phyloP scores from a whole-genome alignment of 2,113 vertebrate genomes.

The Zeus faber region DNA sequence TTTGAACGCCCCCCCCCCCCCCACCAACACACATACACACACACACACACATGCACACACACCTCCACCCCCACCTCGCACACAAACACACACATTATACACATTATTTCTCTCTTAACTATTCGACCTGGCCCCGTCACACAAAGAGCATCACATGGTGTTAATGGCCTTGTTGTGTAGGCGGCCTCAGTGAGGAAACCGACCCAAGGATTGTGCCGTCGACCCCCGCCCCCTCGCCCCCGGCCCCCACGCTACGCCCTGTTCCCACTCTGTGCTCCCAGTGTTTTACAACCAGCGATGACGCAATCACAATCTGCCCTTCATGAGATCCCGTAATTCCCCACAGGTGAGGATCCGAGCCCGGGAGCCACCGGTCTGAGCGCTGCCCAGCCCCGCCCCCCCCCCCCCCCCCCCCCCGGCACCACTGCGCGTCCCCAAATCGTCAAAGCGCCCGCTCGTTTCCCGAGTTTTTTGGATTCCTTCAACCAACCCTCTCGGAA shows the following conservation, averaged over 20 bases:
- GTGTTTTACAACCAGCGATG: conserved; percentile 29
- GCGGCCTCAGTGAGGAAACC: conserved; percentile 25
- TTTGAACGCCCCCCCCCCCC: conserved; percentile 24
- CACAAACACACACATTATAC: background rate
- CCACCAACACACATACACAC: no score
- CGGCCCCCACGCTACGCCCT: no score
- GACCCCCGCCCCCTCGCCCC: background rate
- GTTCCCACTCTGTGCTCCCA: background rate
- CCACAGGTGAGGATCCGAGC: conserved; percentile 6
- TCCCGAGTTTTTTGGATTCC: no score
- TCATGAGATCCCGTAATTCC: conserved; percentile 26
- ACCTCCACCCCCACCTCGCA: no score
- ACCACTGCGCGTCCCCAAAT: no score
- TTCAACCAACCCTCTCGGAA: no score
- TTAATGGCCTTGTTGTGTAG: conserved; percentile 50
- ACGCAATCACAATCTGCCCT: conserved; percentile 47
- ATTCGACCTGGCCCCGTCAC: conserved; percentile 38
- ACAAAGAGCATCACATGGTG: conserved; percentile 28
- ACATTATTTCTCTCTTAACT: conserved; percentile 1
- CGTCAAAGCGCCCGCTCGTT: no score
- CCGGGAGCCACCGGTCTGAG: conserved; percentile 2
- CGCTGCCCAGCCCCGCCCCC: no score
- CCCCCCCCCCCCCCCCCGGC: no score
- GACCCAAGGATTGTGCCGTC: conserved; percentile 39
- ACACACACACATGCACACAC: no score